Conservation (phyloP, 2,113 vertebrate species). For the Anguilla japonica region DNA sequence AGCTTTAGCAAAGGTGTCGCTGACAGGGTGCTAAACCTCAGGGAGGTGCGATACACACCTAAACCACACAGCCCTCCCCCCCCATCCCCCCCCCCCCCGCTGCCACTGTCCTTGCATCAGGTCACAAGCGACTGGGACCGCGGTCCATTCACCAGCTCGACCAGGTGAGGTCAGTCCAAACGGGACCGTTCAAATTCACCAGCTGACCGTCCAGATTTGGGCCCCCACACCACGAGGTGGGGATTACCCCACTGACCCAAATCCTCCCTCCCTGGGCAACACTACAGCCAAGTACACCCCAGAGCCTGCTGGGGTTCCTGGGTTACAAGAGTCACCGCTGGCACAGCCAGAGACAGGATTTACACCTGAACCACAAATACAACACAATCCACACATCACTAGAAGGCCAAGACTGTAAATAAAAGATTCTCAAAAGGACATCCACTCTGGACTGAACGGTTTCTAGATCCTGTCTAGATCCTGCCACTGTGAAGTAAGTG, state of each 20-base stretch:
- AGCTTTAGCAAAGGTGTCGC: not conserved
- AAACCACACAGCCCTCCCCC: not conserved
- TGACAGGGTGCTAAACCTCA: not conserved
- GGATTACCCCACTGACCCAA: not conserved
- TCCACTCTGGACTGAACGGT: not conserved
- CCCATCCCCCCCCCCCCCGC: too few species aligned
- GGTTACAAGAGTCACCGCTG: too few species aligned
- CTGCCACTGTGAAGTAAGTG: not conserved
- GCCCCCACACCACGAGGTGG: not conserved
- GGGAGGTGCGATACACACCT: not conserved
- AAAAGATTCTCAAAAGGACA: not conserved
- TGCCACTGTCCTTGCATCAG: not conserved
- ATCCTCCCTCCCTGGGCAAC: not conserved
- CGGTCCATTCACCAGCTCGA: not conserved
- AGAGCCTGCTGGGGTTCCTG: too few species aligned
- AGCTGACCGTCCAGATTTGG: not conserved
- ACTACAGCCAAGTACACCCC: not conserved
- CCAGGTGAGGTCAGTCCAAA: too few species aligned
- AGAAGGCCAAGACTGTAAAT: not conserved
- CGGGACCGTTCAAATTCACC: not conserved
- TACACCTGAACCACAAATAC: not conserved
- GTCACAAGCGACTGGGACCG: not conserved
- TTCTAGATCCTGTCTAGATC: conserved; percentile 2
- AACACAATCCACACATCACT: not conserved
- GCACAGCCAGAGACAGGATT: not conserved